These are phyloP conservation scores for Microtus ochrogaster DNA, from an alignment of 2,113 vertebrate genomes.

Conservation along the genomic window DNA sequence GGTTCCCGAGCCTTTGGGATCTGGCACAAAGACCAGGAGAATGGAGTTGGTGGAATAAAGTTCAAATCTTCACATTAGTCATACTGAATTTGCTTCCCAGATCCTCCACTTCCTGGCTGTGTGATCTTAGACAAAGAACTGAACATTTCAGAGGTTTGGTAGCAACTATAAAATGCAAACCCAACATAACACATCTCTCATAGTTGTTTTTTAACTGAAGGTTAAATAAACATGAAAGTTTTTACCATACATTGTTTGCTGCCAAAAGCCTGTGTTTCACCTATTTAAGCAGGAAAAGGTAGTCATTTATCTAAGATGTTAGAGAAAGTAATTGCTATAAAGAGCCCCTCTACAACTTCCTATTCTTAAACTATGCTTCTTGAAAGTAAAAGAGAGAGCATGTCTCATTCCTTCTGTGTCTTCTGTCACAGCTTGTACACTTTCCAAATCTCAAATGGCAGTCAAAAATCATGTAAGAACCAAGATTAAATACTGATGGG, in stretches of 20 bases:
- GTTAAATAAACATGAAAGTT: background rate
- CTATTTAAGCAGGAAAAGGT: background rate
- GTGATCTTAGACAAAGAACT: background rate
- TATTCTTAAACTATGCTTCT: background rate
- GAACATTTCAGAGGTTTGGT: background rate
- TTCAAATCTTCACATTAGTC: background rate
- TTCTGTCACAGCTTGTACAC: background rate
- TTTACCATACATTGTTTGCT: background rate
- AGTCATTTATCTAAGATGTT: background rate
- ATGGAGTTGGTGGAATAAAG: background rate
- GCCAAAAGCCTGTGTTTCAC: background rate
- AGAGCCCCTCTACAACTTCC: background rate
- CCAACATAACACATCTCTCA: background rate
- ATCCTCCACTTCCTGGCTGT: background rate
- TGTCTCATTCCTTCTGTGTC: background rate
- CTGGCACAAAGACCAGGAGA: background rate
- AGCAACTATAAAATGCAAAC: background rate
- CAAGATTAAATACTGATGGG: background rate
- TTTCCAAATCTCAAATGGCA: background rate
- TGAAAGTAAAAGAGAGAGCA: background rate
- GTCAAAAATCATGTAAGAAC: background rate
- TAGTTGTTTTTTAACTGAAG: background rate
- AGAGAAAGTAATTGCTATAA: constrained; percentile 26
- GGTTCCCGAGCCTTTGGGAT: background rate
- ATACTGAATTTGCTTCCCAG: background rate